Percentiles rank a stretch among this genome's conserved stretches.
phyloP scores from a whole-genome alignment of 2,888 invertebrate species.

The Rhagophthalmus giganteus region DNA sequence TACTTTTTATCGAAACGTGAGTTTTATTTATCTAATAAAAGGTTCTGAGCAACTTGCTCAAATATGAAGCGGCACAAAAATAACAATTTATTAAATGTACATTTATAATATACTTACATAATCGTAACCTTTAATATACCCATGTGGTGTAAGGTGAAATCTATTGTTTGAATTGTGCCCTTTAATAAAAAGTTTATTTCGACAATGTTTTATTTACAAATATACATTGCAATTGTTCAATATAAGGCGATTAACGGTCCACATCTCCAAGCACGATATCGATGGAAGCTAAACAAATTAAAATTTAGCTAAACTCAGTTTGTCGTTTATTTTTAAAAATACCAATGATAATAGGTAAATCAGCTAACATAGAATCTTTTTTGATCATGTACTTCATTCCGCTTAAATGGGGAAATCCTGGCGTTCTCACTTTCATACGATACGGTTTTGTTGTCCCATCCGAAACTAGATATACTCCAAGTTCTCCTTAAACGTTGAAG shows the following conservation, averaged over 20 bases:
- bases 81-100: too few relatives aligned
- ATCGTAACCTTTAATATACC: too few relatives aligned
- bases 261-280: slow-evolving; percentile 39
- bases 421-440: slow-evolving; percentile 52
- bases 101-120: too few relatives aligned
- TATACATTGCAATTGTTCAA: background rate
- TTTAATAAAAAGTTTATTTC: background rate
- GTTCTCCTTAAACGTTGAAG: slow-evolving; percentile 59
- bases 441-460: slow-evolving; percentile 80
- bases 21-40: too few relatives aligned
- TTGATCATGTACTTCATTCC: slow-evolving; percentile 65
- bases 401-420: slow-evolving; percentile 65
- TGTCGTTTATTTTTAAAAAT: slow-evolving; percentile 41
- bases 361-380: slow-evolving; percentile 62
- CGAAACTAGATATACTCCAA: slow-evolving; percentile 84
- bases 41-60: too few relatives aligned
- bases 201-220: background rate
- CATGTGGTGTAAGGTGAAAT: too few relatives aligned
- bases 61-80: too few relatives aligned
- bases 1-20: too few relatives aligned
- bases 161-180: too few relatives aligned
- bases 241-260: slow-evolving; percentile 30
- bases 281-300: slow-evolving; percentile 28
- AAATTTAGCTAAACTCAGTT: background rate
- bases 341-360: slow-evolving; percentile 78